These are phyloP conservation scores for Torymus aiolomorphi DNA, from an alignment of 2,888 invertebrate species.

Conservation along the genomic window DNA sequence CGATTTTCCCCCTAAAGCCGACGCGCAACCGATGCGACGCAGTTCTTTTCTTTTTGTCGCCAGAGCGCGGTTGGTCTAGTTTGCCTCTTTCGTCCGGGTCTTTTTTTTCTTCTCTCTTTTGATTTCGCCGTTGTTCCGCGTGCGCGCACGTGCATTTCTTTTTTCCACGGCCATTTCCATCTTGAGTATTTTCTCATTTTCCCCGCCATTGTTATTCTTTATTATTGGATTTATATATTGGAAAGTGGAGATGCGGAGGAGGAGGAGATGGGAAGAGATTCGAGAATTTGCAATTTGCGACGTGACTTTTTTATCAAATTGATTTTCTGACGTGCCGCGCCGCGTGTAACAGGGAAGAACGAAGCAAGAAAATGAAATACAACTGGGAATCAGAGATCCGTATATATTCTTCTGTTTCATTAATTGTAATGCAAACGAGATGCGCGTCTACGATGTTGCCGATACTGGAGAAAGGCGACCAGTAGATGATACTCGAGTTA, in stretches of 20 bases:
- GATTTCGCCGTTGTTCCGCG: neutral
- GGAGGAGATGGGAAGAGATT: neutral
- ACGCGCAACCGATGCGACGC: neutral
- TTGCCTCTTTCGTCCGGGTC: neutral
- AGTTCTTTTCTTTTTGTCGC: constrained; percentile 8
- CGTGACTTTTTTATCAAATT: neutral
- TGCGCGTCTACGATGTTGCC: no score
- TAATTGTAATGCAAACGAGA: no score
- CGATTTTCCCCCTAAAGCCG: constrained; percentile 17
- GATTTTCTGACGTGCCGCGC: no score
- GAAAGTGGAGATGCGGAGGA: neutral
- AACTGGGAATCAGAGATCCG: no score
- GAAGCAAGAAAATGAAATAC: no score
- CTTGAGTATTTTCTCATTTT: constrained; percentile 15
- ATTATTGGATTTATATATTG: neutral
- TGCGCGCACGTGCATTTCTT: neutral
- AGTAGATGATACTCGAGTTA: no score
- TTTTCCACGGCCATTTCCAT: constrained; percentile 8
- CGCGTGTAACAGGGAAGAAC: no score
- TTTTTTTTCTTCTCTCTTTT: constrained; percentile 4
- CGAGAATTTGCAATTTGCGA: constrained; percentile 4
- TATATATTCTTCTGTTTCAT: no score
- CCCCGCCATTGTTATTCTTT: neutral
- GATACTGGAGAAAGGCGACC: no score
- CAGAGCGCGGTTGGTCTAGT: neutral